Percentiles rank a stretch among this genome's conserved stretches.
phyloP scores from a whole-genome alignment of 2,113 vertebrate species.

The Maccullochella peelii region DNA sequence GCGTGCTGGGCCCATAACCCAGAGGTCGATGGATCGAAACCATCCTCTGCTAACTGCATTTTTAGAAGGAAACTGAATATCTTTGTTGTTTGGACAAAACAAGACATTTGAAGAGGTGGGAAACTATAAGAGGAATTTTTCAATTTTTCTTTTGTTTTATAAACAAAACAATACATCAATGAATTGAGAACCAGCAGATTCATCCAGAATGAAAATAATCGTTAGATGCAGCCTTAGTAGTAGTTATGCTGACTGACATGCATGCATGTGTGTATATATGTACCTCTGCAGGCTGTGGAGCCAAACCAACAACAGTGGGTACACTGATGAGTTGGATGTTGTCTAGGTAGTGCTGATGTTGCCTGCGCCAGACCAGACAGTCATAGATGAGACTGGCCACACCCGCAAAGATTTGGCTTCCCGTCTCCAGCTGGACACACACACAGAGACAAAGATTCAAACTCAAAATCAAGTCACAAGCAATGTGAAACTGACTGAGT shows the following conservation, averaged over 20 bases:
- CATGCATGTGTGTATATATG: not conserved
- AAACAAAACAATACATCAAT: not conserved
- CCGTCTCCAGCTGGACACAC: constrained; percentile 83
- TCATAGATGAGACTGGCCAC: constrained; percentile 91
- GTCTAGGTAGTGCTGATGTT: constrained; percentile 88
- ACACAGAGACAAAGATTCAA: not conserved
- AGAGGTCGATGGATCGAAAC: constrained; percentile 90
- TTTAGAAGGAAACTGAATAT: not conserved
- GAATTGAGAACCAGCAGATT: not conserved
- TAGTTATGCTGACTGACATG: not conserved
- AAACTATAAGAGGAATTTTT: not conserved
- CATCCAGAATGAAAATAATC: not conserved
- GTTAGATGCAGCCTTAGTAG: not conserved
- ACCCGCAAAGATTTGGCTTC: constrained; percentile 87
- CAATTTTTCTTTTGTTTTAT: not conserved
- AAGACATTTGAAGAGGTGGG: not conserved
- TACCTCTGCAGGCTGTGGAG: constrained; percentile 56
- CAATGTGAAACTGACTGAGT: not conserved
- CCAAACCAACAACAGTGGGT: constrained; percentile 62
- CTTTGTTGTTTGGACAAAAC: not conserved
- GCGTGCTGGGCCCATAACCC: constrained; percentile 90
- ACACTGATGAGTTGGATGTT: constrained; percentile 84
- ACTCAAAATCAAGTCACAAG: not conserved
- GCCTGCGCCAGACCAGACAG: constrained; percentile 89
- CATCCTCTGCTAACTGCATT: constrained; percentile 82